Percentiles rank a stretch among this genome's conserved stretches.
Evolutionary conservation across 2,888 invertebrate species (phyloP).

Genomic region (Melikaiella ostensackeni): DNA sequence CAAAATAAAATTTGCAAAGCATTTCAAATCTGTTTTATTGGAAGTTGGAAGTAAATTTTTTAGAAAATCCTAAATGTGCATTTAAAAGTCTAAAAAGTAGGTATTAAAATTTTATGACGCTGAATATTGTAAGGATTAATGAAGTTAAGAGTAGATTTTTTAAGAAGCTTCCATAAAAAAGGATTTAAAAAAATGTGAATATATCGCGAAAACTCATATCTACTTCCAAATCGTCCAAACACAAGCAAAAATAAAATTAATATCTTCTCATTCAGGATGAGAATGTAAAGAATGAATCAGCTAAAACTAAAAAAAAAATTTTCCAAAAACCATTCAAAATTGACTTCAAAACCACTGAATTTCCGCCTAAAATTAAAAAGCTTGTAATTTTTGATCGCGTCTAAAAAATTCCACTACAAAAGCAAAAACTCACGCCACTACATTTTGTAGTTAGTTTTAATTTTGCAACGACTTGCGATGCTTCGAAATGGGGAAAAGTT

Average conservation of each 20-base stretch:
- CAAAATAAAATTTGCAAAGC: too few relatives aligned
- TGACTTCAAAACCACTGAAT: background rate
- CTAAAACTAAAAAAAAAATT: background rate
- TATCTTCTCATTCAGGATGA: too few relatives aligned
- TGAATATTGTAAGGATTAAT: background rate
- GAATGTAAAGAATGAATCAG: too few relatives aligned
- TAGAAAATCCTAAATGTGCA: too few relatives aligned
- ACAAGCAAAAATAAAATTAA: too few relatives aligned
- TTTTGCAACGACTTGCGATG: background rate
- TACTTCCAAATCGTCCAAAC: too few relatives aligned
- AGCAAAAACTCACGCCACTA: background rate
- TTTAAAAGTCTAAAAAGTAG: background rate
- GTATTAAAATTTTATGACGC: background rate
- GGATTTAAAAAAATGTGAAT: too few relatives aligned
- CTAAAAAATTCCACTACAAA: background rate
- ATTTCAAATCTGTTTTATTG: too few relatives aligned
- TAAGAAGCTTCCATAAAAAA: background rate
- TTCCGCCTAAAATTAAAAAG: background rate
- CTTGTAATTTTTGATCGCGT: background rate
- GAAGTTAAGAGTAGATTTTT: background rate
- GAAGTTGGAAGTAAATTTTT: too few relatives aligned
- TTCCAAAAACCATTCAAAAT: background rate
- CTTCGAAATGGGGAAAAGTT: constrained; percentile 11
- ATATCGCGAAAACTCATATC: too few relatives aligned
- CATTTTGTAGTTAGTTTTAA: background rate